phyloP scores from a whole-genome alignment of 2,797 vertebrate genomes.

The Clarias pachynema region DNA sequence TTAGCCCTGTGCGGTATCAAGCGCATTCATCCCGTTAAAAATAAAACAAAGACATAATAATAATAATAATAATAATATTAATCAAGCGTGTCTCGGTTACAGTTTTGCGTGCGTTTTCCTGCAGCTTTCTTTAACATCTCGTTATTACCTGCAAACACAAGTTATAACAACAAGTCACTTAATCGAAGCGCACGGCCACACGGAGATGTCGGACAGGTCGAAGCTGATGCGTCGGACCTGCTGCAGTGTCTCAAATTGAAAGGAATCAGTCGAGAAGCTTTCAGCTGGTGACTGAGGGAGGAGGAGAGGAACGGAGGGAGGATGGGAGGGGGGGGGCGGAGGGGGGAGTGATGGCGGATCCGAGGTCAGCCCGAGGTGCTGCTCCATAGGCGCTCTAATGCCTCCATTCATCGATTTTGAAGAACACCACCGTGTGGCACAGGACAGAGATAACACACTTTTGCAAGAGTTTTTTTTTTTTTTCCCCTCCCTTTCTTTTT shows the following conservation, averaged over 20 bases:
- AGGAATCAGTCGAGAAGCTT: slow-evolving; percentile 61
- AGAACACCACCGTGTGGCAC: slow-evolving; percentile 93
- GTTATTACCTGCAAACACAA: slow-evolving; percentile 39
- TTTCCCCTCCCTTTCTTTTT: neutral
- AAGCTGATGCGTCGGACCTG: slow-evolving; percentile 56
- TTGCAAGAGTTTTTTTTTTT: slow-evolving; percentile 58
- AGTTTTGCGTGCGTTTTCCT: slow-evolving; percentile 16
- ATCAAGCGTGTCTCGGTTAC: neutral
- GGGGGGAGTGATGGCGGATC: slow-evolving; percentile 54
- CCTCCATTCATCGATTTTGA: slow-evolving; percentile 80
- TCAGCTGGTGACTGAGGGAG: slow-evolving; percentile 59
- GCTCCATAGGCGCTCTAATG: slow-evolving; percentile 72
- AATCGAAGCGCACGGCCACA: slow-evolving; percentile 35
- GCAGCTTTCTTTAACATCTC: neutral
- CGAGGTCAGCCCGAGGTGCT: slow-evolving; percentile 77
- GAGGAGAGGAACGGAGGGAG: slow-evolving; percentile 48
- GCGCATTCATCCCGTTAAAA: neutral
- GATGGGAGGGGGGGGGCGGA: slow-evolving; percentile 19
- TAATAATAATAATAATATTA: neutral
- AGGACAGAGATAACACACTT: slow-evolving; percentile 86
- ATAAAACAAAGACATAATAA: too few relatives aligned
- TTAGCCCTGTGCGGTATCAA: neutral
- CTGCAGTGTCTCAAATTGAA: slow-evolving; percentile 65
- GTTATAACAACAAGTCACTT: slow-evolving; percentile 26
- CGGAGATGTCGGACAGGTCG: slow-evolving; percentile 60